Base-by-base conservation (phyloP, 1,140 invertebrate species). In the Conus ventricosus region DNA sequence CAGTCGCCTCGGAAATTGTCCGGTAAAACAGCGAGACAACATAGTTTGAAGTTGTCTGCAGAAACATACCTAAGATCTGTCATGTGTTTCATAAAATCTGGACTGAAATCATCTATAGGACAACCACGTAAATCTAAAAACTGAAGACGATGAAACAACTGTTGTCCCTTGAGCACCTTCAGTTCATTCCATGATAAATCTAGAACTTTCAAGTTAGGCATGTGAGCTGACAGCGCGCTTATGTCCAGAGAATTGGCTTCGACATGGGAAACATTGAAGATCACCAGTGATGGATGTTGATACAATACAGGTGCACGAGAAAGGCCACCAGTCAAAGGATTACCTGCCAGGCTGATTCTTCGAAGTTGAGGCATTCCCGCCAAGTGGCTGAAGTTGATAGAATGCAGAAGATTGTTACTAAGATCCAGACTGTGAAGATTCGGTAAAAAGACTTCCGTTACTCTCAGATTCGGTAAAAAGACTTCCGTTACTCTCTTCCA, bases 381-480 rank as follows among this genome's bases (percentile, higher is more conserved):
- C 5, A 84, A 27, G 17, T 84, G n/a, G 6, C 0, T 27, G 54
- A 20, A 55, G 13, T 20, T 60, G 53, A 84, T 25, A 57, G 6
- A 54, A 7, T 0, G 53, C 7, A 84, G 10, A n/a, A 25, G 17
- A 84, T 89, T 89, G 27, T 27, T 5, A 15, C 84, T 87, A 15
- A 81, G 53, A 63, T 89, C 85, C 7, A 89, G 78, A 60, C 54
- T 87, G 63, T 80, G 76, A n/a, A 89, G 67, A 76, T 89, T 89
- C n/a, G 85, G 51, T 20, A 80, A 87, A 20, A 23, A 8, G 17
- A 39, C 39, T 39, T 39, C 39, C 39, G 39, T 39, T 39, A 39
- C 39, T 39, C 39, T 39, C 39, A 89, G 67, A 76, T 89, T 89
- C n/a, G 85, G 51, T 20, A 80, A 87, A 20, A 23, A 8, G 17